phyloP scores from a whole-genome alignment of 2,113 vertebrate species.

The Pristiophorus japonicus region DNA sequence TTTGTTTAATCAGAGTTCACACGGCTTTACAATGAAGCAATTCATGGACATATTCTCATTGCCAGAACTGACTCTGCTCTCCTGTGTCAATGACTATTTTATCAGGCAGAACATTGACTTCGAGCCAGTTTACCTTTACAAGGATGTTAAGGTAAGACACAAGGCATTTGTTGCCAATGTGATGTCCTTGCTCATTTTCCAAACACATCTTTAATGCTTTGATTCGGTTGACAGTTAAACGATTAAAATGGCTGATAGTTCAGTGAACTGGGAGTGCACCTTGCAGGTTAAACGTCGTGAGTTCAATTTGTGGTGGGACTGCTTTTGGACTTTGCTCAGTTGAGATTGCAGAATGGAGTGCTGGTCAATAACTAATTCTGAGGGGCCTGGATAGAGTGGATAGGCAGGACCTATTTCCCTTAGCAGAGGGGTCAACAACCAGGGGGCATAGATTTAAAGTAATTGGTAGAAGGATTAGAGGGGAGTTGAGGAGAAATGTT shows the following conservation, averaged over 20 bases:
- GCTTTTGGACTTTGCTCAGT: background rate
- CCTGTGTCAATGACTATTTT: slow-evolving; percentile 92
- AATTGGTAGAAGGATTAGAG: no score
- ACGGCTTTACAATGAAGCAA: slow-evolving; percentile 92
- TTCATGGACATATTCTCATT: slow-evolving; percentile 99
- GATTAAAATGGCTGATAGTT: background rate
- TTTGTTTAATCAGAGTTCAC: slow-evolving; percentile 70
- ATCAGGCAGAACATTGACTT: slow-evolving; percentile 96
- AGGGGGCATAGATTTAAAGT: no score
- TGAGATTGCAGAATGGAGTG: background rate
- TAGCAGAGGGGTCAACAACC: no score
- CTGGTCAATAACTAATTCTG: background rate
- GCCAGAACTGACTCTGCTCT: slow-evolving; percentile 93
- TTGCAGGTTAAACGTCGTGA: background rate
- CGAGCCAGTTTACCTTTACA: slow-evolving; percentile 93
- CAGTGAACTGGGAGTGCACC: background rate
- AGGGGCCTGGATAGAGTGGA: background rate
- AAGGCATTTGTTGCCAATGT: background rate
- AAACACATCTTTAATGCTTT: background rate
- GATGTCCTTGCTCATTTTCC: fast-evolving
- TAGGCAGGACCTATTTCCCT: no score
- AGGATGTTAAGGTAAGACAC: slow-evolving; percentile 90
- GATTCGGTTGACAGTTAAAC: background rate
- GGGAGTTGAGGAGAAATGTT: no score
- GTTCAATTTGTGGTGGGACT: background rate